phyloP scores from a whole-genome alignment of 2,113 vertebrate species.

The Upupa epops region DNA sequence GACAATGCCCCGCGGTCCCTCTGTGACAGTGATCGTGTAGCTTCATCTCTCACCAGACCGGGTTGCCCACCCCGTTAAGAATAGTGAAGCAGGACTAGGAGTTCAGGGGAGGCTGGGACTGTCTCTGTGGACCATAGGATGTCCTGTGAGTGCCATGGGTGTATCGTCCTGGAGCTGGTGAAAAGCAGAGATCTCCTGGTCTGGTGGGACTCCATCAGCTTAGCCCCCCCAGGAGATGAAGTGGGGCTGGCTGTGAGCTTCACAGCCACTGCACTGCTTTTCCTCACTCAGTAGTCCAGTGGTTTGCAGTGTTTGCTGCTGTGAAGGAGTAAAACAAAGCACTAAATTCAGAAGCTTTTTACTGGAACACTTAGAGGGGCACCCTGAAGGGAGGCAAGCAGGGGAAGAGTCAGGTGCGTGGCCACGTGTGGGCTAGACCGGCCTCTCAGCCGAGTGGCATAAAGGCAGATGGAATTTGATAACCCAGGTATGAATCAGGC shows the following conservation, averaged over 20 bases:
- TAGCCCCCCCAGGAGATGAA: not conserved
- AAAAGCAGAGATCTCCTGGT: not conserved
- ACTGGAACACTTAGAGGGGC: not conserved
- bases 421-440: not conserved
- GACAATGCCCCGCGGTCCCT: not conserved
- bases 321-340: not conserved
- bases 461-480: not conserved
- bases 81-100: not conserved
- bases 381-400: not conserved
- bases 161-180: not conserved
- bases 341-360: not conserved
- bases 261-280: not conserved
- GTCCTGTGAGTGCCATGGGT: fast-evolving
- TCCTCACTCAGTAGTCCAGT: not conserved
- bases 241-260: not conserved
- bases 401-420: not conserved
- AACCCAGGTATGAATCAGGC: not conserved
- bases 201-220: not conserved
- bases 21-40: not conserved
- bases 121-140: fast-evolving
- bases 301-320: not conserved
- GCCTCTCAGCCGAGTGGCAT: fast-evolving
- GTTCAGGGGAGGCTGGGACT: not conserved
- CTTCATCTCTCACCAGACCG: not conserved
- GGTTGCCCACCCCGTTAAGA: too few species aligned